Conservation (phyloP, 2,113 vertebrate genomes). For the Xiphias gladius region DNA sequence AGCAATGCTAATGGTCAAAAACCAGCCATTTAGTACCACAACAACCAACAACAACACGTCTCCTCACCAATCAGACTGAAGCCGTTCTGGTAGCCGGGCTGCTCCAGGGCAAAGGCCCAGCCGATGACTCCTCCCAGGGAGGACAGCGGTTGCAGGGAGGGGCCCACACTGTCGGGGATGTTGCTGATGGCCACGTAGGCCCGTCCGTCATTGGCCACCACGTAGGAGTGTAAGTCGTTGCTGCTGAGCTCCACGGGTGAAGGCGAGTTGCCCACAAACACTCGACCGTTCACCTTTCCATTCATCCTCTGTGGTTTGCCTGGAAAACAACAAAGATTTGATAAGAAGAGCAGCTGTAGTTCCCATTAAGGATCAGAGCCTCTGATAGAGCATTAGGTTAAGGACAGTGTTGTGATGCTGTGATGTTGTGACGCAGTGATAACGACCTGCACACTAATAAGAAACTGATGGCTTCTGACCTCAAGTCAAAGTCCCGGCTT, state of each 20-base stretch:
- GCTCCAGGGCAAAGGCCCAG: constrained; percentile 96
- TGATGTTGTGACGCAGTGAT: too few species aligned
- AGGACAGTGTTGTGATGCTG: neutral
- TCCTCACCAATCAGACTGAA: constrained; percentile 92
- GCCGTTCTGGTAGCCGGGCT: constrained; percentile 90
- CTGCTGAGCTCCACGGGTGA: constrained; percentile 82
- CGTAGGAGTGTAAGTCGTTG: constrained; percentile 94
- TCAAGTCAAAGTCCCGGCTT: too few species aligned
- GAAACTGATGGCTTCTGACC: too few species aligned
- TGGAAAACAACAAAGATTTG: constrained; percentile 57
- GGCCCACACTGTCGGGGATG: constrained; percentile 86
- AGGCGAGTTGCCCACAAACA: constrained; percentile 86
- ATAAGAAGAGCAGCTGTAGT: neutral
- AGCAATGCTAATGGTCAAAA: neutral
- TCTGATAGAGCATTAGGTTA: too few species aligned
- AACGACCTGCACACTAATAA: too few species aligned
- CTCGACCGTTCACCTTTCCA: constrained; percentile 90
- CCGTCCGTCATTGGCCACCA: constrained; percentile 94
- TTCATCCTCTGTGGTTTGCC: constrained; percentile 95
- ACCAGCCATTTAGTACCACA: neutral
- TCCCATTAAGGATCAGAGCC: neutral
- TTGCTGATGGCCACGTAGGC: constrained; percentile 95
- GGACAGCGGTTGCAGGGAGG: constrained; percentile 90
- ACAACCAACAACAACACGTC: neutral
- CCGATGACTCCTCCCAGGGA: constrained; percentile 92